These are phyloP conservation scores for Malachius bipustulatus DNA, from an alignment of 2,888 invertebrate genomes.

Conservation along the genomic window DNA sequence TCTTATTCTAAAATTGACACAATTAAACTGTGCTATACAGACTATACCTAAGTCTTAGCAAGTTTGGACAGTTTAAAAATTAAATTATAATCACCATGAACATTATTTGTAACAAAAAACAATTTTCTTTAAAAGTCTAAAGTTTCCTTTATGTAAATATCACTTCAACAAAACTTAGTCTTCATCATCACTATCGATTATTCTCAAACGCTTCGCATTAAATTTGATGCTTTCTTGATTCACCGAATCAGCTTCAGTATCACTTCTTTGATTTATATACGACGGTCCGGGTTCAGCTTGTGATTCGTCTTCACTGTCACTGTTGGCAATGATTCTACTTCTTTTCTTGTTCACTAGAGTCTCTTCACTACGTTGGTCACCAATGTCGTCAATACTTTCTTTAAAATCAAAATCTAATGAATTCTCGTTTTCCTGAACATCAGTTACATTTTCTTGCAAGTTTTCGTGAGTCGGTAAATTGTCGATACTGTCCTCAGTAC, in stretches of 20 bases:
- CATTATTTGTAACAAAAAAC: no score
- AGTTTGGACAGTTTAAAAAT: no score
- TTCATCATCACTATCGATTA: constrained; percentile 2
- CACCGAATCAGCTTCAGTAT: background rate
- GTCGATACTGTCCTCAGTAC: background rate
- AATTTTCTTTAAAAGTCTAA: no score
- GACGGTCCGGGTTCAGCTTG: background rate
- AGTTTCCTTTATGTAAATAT: no score
- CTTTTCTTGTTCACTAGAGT: constrained; percentile 1
- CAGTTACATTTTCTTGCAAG: background rate
- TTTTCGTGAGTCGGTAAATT: background rate
- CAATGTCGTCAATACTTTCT: background rate
- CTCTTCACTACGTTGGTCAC: background rate
- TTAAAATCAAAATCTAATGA: background rate
- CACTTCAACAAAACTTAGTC: no score
- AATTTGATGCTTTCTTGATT: no score
- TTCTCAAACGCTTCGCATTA: background rate
- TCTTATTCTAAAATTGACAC: no score
- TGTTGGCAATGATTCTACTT: background rate
- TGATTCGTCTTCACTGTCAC: constrained; percentile 5
- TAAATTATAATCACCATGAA: no score
- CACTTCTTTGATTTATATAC: background rate
- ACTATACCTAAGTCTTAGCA: no score
- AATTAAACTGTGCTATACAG: no score
- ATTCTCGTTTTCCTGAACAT: background rate